Conservation (phyloP, 2,888 invertebrate species). For the Xanthia icteritia region DNA sequence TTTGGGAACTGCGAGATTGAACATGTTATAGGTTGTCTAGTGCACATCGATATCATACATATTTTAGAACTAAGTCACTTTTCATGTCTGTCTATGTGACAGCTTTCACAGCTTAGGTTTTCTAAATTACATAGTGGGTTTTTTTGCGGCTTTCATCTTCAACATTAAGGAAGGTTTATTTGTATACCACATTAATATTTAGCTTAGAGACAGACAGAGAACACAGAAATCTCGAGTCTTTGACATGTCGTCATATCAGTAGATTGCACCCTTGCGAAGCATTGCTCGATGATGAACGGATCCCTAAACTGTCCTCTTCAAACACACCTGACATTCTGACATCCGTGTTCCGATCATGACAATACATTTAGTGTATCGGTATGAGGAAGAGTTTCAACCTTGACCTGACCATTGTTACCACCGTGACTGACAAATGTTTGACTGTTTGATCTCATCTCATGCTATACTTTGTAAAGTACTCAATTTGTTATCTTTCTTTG, state of each 20-base stretch:
- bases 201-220: too few relatives aligned
- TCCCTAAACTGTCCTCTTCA: slow-evolving; percentile 24
- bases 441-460: slow-evolving; percentile 44
- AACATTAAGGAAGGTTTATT: too few relatives aligned
- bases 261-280: too few relatives aligned
- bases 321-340: slow-evolving; percentile 42
- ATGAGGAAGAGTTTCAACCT: slow-evolving; percentile 64
- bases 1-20: background rate
- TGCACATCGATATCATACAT: too few relatives aligned
- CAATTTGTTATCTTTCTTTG: slow-evolving; percentile 41
- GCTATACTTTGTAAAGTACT: slow-evolving; percentile 22
- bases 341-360: slow-evolving; percentile 59
- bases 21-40: background rate
- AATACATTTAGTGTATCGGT: slow-evolving; percentile 42
- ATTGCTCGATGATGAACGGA: background rate
- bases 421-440: slow-evolving; percentile 45
- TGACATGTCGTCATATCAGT: too few relatives aligned
- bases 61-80: too few relatives aligned
- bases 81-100: too few relatives aligned
- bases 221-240: too few relatives aligned
- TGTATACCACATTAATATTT: too few relatives aligned
- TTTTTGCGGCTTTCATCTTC: too few relatives aligned
- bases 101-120: too few relatives aligned
- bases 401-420: slow-evolving; percentile 56
- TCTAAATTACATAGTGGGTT: too few relatives aligned